Conservation (phyloP, 2,888 invertebrate genomes). For the Agrotis puta region DNA sequence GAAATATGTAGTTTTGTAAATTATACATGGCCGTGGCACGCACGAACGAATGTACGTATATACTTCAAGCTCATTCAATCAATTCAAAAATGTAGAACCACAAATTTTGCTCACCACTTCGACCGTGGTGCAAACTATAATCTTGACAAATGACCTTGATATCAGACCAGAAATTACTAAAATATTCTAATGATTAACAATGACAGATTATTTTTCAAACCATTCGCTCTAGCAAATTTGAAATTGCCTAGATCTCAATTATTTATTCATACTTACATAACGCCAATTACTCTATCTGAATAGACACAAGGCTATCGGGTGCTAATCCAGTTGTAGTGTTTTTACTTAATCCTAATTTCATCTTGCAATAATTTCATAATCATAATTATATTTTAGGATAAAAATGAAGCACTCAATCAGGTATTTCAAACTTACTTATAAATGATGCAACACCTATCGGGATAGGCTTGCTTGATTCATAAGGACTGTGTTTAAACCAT, state of each 20-base stretch:
- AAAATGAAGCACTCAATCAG: slow-evolving; percentile 18
- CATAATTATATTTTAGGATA: slow-evolving; percentile 18
- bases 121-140: not conserved
- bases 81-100: no score
- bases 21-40: slow-evolving; percentile 11
- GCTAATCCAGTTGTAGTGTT: slow-evolving; percentile 7
- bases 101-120: no score
- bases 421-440: slow-evolving; percentile 21
- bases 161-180: not conserved
- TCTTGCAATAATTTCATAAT: slow-evolving; percentile 21
- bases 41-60: slow-evolving; percentile 29
- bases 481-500: slow-evolving; percentile 43
- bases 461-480: slow-evolving; percentile 1
- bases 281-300: slow-evolving; percentile 40
- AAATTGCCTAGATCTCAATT: slow-evolving; percentile 27
- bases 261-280: slow-evolving; percentile 44
- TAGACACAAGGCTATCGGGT: slow-evolving; percentile 47
- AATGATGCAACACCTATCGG: slow-evolving; percentile 25
- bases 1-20: slow-evolving; percentile 35
- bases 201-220: slow-evolving; percentile 6
- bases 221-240: slow-evolving; percentile 22
- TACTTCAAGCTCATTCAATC: slow-evolving; percentile 37
- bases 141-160: slow-evolving; percentile 5
- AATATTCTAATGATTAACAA: not conserved
- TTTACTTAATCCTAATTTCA: slow-evolving; percentile 35